Conservation (phyloP, 2,888 invertebrate species). For the Doris montereyensis region DNA sequence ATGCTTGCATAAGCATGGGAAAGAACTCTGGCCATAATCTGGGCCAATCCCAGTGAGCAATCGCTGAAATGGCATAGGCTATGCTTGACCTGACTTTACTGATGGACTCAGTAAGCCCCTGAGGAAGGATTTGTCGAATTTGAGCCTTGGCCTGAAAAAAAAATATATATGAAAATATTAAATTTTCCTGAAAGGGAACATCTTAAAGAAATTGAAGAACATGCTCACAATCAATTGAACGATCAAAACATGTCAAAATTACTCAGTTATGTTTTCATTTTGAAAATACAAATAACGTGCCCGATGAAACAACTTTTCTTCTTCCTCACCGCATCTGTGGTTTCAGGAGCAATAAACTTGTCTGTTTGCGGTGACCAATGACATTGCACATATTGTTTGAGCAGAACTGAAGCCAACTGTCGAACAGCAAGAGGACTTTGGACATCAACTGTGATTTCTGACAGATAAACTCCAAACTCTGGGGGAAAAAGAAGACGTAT, state of each 20-base stretch:
- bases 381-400: conserved; percentile 82
- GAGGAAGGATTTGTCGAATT: conserved; percentile 79
- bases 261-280: no score
- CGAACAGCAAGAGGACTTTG: conserved; percentile 78
- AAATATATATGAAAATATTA: background rate
- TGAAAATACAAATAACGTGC: no score
- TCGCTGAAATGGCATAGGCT: conserved; percentile 81
- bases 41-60: conserved; percentile 84
- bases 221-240: no score
- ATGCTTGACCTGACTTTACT: conserved; percentile 81
- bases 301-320: no score
- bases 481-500: conserved; percentile 46
- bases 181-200: no score
- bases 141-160: conserved; percentile 76
- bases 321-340: conserved; percentile 73
- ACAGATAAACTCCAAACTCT: conserved; percentile 79
- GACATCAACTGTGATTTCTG: conserved; percentile 80
- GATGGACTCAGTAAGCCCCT: conserved; percentile 79
- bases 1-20: conserved; percentile 79
- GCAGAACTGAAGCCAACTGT: conserved; percentile 81
- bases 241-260: no score
- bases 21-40: conserved; percentile 82
- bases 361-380: conserved; percentile 79
- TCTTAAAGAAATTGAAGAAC: no score
- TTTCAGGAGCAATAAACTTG: conserved; percentile 77